Evolutionary conservation across 1,140 invertebrate species (phyloP).

Genomic region (Neocloeon triangulifer): DNA sequence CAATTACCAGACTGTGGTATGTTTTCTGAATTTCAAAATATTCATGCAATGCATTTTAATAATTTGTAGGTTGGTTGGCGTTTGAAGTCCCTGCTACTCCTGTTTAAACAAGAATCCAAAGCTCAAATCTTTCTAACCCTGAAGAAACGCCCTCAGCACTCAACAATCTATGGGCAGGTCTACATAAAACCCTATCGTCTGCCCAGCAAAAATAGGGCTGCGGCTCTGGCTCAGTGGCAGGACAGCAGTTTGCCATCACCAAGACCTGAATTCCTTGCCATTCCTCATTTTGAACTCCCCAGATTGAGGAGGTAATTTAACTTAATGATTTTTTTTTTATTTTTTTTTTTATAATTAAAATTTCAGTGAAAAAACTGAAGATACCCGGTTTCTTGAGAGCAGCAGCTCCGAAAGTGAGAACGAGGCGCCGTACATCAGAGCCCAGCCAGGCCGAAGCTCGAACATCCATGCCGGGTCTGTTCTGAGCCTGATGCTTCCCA

Average conservation of each 20-base stretch:
- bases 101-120: conserved; percentile 48
- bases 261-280: conserved; percentile 33
- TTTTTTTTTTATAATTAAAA: too few species aligned
- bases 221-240: conserved; percentile 32
- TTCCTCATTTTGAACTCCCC: conserved; percentile 34
- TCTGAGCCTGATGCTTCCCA: too few species aligned
- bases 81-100: conserved; percentile 49
- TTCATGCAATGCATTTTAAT: too few species aligned
- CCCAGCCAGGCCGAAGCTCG: too few species aligned
- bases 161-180: conserved; percentile 60
- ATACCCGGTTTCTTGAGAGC: too few species aligned
- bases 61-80: conserved; percentile 49
- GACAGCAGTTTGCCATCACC: conserved; percentile 42
- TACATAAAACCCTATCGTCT: conserved; percentile 55
- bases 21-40: too few species aligned
- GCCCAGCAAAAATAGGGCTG: conserved; percentile 47
- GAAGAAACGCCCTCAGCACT: conserved; percentile 63
- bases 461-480: too few species aligned
- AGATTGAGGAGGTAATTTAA: too few species aligned
- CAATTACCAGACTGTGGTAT: conserved; percentile 72
- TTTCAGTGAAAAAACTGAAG: too few species aligned
- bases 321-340: conserved; percentile 25
- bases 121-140: conserved; percentile 60
- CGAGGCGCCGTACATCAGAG: too few species aligned
- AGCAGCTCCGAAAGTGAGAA: too few species aligned